Conservation (phyloP, 1,140 invertebrate genomes). For the Drosophila seguyi region DNA sequence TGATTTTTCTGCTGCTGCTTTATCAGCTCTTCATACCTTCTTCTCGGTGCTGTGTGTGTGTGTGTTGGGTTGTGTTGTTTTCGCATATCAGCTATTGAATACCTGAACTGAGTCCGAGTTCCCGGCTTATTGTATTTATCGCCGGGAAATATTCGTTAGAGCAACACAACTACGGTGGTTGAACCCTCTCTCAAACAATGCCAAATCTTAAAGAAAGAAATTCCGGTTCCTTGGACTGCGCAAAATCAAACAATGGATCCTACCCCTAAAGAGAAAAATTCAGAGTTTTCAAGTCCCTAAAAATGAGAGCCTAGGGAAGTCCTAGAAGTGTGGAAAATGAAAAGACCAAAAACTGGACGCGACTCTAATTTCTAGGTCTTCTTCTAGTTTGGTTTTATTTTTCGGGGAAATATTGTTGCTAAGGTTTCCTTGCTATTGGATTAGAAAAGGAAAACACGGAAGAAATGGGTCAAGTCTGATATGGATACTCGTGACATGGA, state of each 20-base stretch:
- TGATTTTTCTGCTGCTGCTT: conserved; percentile 36
- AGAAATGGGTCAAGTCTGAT: conserved; percentile 9
- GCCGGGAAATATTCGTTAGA: conserved; percentile 5
- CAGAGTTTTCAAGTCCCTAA: background rate
- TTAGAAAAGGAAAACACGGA: conserved; percentile 22
- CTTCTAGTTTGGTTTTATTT: conserved; percentile 17
- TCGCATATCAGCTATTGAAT: conserved; percentile 58
- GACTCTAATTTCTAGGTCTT: conserved; percentile 33
- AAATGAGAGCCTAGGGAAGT: conserved; percentile 29
- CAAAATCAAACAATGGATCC: conserved; percentile 39
- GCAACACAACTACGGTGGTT: conserved; percentile 17
- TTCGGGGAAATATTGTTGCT: conserved; percentile 18
- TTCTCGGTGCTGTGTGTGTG: conserved; percentile 10
- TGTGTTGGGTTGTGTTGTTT: conserved; percentile 14
- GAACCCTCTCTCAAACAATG: conserved; percentile 16
- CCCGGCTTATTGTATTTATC: conserved; percentile 7
- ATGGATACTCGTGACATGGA: background rate
- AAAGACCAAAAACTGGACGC: conserved; percentile 17
- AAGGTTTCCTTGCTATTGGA: conserved; percentile 37
- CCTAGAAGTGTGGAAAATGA: conserved; percentile 36
- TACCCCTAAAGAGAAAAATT: conserved; percentile 11
- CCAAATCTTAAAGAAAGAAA: conserved; percentile 24
- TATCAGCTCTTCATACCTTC: conserved; percentile 39
- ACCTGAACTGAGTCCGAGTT: conserved; percentile 35
- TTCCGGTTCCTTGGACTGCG: conserved; percentile 32